Conservation (phyloP, 2,113 vertebrate species). For the Mesocricetus auratus region DNA sequence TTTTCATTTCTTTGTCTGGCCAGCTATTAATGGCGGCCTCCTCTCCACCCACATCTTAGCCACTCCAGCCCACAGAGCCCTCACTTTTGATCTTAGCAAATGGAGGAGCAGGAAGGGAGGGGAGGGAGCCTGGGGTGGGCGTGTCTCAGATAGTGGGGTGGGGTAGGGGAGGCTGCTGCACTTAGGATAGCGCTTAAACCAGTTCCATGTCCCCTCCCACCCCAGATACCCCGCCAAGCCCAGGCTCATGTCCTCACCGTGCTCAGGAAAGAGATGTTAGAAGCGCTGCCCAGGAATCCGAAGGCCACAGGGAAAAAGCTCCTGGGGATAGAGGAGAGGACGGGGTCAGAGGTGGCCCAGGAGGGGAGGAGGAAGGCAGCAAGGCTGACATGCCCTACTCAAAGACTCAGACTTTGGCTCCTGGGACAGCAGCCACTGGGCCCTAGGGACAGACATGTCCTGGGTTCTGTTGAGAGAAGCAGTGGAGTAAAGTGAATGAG, state of each 20-base stretch:
- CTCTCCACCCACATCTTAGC: not conserved
- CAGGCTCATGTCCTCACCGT: slow-evolving; percentile 83
- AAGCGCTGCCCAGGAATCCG: slow-evolving; percentile 88
- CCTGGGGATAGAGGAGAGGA: slow-evolving; percentile 81
- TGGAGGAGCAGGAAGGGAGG: not conserved
- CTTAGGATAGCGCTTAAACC: not conserved
- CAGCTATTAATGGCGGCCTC: not conserved
- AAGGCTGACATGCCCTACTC: not conserved
- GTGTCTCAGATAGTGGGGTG: not conserved
- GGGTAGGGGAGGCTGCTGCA: not conserved
- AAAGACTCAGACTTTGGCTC: not conserved
- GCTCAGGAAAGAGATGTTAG: slow-evolving; percentile 89
- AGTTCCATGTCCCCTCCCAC: accelerated
- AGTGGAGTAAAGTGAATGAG: not conserved
- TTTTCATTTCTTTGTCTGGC: not conserved
- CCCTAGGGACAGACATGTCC: not conserved
- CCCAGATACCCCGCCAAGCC: not conserved
- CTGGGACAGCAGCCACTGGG: not conserved
- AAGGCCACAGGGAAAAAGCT: slow-evolving; percentile 92
- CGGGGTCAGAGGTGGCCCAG: not conserved
- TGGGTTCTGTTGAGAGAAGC: not conserved
- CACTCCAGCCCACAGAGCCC: accelerated
- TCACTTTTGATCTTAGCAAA: not conserved
- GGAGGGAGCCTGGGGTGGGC: not conserved
- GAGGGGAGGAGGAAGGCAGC: too few relatives aligned